phyloP scores from a whole-genome alignment of 2,888 invertebrate genomes.

The Marronus borbonicus region DNA sequence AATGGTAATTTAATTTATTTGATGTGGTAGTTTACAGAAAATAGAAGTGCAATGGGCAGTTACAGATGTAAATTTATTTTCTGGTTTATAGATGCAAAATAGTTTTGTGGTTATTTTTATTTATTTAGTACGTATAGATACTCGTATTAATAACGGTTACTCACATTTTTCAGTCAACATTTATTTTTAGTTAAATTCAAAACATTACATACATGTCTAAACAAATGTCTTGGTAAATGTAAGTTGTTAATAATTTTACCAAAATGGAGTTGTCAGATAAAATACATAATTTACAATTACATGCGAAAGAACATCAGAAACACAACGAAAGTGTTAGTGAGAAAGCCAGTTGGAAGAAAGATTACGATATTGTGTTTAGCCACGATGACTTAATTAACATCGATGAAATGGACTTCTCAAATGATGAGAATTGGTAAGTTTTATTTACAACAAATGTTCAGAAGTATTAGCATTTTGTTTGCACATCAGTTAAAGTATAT shows the following conservation, averaged over 20 bases:
- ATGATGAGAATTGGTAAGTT: slow-evolving; percentile 76
- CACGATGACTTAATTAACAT: slow-evolving; percentile 73
- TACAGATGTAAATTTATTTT: slow-evolving; percentile 55
- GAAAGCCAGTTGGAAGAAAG: slow-evolving; percentile 37
- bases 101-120: slow-evolving; percentile 53
- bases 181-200: slow-evolving; percentile 49
- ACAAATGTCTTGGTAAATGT: slow-evolving; percentile 53
- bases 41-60: slow-evolving; percentile 63
- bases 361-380: slow-evolving; percentile 47
- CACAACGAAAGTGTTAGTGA: slow-evolving; percentile 49
- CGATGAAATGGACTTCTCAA: slow-evolving; percentile 73
- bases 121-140: slow-evolving; percentile 22
- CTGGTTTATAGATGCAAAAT: slow-evolving; percentile 53
- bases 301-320: slow-evolving; percentile 52
- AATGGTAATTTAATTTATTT: slow-evolving; percentile 5
- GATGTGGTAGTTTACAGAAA: slow-evolving; percentile 37
- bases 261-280: slow-evolving; percentile 65
- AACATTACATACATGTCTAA: slow-evolving; percentile 53
- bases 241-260: slow-evolving; percentile 52
- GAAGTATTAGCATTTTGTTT: slow-evolving; percentile 22
- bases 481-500: too few species aligned
- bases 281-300: slow-evolving; percentile 60
- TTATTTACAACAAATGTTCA: slow-evolving; percentile 15
- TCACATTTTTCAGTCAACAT: slow-evolving; percentile 13
- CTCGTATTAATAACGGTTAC: slow-evolving; percentile 41